These are phyloP conservation scores for Thryonomys swinderianus DNA, from an alignment of 2,113 vertebrate genomes.

Conservation along the genomic window DNA sequence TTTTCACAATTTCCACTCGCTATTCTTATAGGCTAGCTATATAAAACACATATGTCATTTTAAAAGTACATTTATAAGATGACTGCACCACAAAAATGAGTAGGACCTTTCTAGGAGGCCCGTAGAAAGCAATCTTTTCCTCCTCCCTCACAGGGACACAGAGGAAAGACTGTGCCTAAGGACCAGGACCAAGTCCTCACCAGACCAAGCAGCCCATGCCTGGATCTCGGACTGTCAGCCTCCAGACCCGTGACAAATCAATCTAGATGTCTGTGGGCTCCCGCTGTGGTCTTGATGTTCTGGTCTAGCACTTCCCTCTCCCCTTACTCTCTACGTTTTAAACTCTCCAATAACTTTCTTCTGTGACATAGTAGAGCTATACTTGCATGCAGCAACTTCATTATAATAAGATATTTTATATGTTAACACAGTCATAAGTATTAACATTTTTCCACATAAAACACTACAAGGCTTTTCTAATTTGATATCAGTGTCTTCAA, in stretches of 20 bases:
- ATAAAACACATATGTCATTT: neutral
- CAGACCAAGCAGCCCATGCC: neutral
- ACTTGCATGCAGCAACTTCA: neutral
- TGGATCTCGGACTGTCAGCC: neutral
- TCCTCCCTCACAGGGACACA: neutral
- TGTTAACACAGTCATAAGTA: neutral
- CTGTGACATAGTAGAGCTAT: neutral
- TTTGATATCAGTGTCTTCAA: neutral
- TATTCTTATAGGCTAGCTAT: neutral
- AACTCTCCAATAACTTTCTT: neutral
- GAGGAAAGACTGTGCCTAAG: neutral
- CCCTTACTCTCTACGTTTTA: neutral
- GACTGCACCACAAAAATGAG: neutral
- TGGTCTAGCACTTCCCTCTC: neutral
- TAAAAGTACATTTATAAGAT: neutral
- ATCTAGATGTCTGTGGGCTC: too few relatives aligned
- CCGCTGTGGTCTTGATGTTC: too few relatives aligned
- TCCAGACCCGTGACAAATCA: too few relatives aligned
- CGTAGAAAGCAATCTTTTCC: neutral
- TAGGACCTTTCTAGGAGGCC: neutral
- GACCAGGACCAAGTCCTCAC: neutral
- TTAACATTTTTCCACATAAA: neutral
- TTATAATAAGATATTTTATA: neutral
- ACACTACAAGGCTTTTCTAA: neutral
- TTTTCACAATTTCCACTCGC: neutral